Conservation (phyloP, 2,113 vertebrate species). For the Mastomys natalensis region DNA sequence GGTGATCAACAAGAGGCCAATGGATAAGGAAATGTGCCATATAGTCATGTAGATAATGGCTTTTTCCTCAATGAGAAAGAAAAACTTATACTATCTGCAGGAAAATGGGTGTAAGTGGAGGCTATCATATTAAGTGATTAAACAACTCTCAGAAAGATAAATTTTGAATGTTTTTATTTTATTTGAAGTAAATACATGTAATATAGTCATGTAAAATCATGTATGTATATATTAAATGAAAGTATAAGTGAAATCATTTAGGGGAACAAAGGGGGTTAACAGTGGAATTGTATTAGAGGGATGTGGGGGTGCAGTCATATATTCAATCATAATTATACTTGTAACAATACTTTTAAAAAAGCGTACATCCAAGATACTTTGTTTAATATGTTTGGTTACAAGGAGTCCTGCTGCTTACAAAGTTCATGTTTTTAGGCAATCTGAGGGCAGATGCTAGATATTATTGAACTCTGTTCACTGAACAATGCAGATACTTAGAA, state of each 20-base stretch:
- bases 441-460: not conserved
- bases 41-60: not conserved
- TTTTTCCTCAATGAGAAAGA: not conserved
- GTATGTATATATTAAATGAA: not conserved
- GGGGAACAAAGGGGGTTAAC: not conserved
- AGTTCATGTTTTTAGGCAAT: not conserved
- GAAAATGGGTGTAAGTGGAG: not conserved
- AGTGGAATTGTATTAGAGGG: too few relatives aligned
- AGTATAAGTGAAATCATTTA: not conserved
- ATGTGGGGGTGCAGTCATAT: not conserved
- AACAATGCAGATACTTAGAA: not conserved
- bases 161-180: not conserved
- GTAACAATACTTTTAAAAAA: not conserved
- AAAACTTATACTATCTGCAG: not conserved
- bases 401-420: not conserved
- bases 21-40: not conserved
- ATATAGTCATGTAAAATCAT: not conserved
- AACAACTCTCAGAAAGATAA: not conserved
- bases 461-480: not conserved
- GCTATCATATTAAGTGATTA: not conserved
- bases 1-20: not conserved
- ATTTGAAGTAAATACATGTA: not conserved
- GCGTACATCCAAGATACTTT: not conserved
- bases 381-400: not conserved
- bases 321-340: not conserved